Base-by-base conservation (phyloP, 2,113 vertebrate species). In the Miniopterus natalensis region DNA sequence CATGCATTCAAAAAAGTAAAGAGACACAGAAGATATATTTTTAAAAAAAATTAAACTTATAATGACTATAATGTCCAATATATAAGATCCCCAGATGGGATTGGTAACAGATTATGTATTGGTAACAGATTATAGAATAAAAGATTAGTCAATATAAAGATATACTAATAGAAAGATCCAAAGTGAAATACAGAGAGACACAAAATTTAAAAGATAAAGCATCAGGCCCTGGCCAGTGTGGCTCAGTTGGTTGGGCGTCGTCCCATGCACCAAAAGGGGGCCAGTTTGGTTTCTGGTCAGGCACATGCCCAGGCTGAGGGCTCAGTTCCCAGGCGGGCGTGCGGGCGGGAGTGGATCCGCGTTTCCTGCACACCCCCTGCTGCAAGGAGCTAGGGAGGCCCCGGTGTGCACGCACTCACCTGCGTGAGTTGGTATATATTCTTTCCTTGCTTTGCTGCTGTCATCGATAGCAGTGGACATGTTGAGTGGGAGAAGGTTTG, bases 81-180 rank as follows among this genome's bases (percentile, higher is more conserved):
- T 71, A n/a, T 81, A 53, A 71, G 2, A 17, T 73, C 4, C 13
- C 40, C 51, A 9, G 6, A 36, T 53, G 6, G 20, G 40, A 61
- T 75, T 89, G 74, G 5, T 75, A 59, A 88, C 27, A 94, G 17
- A 94, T 92, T 84, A 79, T 29, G 29, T 77, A 40, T 53, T 68
- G 10, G 36, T 36, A 36, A 36, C 36, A 36, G 36, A 36, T 36
- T 36, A 36, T n/a, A 84, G 42, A 84, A 74, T 65, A 92, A 94
- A 80, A 74, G 10, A 23, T 31, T 40, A 61, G 55, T 61, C 25
- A 63, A 11, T 27, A 80, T 70, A 68, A 91, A 95, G 25, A 57
- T 75, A 53, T 6, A 70, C 10, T 55, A 71, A n/a, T 84, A 13
- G 29, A 63, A 88, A 65, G 17, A 80, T 36, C 2, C 5, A 36